Conservation (phyloP, 2,888 invertebrate species). For the Lasioglossum leucozonium region DNA sequence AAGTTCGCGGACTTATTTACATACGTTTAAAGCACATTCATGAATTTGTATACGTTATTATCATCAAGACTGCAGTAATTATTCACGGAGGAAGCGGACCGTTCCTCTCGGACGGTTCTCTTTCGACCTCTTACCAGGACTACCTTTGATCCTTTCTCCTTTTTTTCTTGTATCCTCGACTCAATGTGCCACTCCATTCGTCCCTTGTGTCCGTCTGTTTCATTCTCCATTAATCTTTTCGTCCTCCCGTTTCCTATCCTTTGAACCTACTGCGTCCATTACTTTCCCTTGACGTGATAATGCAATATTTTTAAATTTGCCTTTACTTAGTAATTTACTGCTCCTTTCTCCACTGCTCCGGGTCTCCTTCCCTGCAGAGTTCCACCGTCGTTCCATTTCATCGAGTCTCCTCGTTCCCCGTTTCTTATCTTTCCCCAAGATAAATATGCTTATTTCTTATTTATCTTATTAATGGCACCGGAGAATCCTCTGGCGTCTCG, state of each 20-base stretch:
- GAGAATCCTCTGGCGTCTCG: background rate
- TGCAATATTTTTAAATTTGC: conserved; percentile 47
- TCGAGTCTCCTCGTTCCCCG: background rate
- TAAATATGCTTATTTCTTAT: background rate
- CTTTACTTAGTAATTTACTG: conserved; percentile 34
- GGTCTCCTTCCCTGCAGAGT: background rate
- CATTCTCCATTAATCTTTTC: conserved; percentile 50
- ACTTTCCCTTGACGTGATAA: conserved; percentile 42
- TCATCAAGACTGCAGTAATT: background rate
- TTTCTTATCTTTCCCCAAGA: conserved; percentile 1
- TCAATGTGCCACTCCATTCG: conserved; percentile 27
- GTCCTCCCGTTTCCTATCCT: conserved; percentile 29
- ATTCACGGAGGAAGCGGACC: background rate
- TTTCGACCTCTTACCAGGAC: too few relatives aligned
- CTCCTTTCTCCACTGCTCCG: background rate
- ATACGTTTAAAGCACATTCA: background rate
- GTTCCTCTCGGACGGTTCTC: background rate
- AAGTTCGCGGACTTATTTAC: background rate
- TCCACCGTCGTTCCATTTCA: background rate
- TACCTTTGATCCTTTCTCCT: background rate
- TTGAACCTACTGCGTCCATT: conserved; percentile 38
- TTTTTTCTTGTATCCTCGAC: background rate
- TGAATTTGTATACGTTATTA: background rate
- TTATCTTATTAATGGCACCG: background rate
- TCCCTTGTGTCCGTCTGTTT: conserved; percentile 27